These are phyloP conservation scores for Ianthella basta DNA, from an alignment of 37 sponge, comb jelly and placozoan genomes.

Conservation along the genomic window DNA sequence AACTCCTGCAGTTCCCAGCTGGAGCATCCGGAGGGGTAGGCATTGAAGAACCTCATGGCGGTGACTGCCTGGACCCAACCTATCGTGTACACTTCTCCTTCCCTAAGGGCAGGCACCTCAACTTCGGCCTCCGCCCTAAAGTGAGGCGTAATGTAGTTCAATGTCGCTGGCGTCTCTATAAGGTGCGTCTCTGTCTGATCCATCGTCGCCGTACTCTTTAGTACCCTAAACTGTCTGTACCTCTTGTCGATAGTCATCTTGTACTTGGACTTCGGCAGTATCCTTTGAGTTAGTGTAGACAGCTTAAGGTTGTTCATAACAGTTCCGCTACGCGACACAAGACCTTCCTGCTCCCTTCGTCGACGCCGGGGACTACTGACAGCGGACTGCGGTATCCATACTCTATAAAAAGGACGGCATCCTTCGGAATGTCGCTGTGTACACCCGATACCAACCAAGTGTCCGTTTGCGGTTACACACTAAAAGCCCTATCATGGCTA, in stretches of 20 bases:
- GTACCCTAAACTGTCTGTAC: conserved; percentile 39
- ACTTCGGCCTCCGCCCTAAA: conserved; percentile 83
- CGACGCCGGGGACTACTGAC: not conserved
- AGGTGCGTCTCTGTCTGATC: conserved; percentile 61
- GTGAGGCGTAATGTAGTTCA: conserved; percentile 90
- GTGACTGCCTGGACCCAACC: conserved; percentile 93
- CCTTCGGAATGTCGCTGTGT: no score
- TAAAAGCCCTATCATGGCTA: no score
- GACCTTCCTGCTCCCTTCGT: not conserved
- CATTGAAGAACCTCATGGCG: conserved; percentile 80
- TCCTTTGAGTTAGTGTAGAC: not conserved
- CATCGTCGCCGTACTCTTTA: conserved; percentile 54
- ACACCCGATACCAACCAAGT: no score
- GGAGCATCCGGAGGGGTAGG: conserved; percentile 75
- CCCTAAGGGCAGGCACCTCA: conserved; percentile 61
- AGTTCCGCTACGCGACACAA: not conserved
- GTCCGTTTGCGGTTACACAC: no score
- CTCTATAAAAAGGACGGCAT: no score
- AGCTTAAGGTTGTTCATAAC: conserved; percentile 3
- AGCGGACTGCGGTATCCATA: no score
- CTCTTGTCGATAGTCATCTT: conserved; percentile 65
- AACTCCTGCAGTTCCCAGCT: conserved; percentile 92
- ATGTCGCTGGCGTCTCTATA: conserved; percentile 65
- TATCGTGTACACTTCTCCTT: conserved; percentile 77
- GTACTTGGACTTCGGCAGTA: conserved; percentile 16